Percentiles rank a stretch among this genome's conserved stretches.
These are phyloP conservation scores for Mirounga angustirostris DNA, from an alignment of 2,113 vertebrate species.

Conservation along the genomic window DNA sequence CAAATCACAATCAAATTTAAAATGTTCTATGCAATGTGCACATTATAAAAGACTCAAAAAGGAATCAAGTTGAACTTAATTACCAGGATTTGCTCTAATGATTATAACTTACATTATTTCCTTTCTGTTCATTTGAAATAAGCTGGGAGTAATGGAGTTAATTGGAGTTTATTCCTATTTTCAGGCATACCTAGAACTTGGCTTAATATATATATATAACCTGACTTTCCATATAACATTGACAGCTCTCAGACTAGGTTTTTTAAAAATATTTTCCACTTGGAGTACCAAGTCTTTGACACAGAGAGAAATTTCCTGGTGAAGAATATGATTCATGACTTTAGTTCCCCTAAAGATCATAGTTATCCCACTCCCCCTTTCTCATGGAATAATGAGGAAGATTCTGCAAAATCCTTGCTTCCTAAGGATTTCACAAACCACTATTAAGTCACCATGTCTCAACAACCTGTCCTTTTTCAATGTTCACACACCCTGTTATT, in stretches of 20 bases:
- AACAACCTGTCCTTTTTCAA: background rate
- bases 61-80: background rate
- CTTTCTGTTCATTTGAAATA: background rate
- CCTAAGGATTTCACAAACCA: background rate
- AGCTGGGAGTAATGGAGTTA: background rate
- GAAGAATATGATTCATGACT: background rate
- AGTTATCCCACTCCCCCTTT: background rate
- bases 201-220: background rate
- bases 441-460: background rate
- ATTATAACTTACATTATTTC: background rate
- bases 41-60: background rate
- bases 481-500: background rate
- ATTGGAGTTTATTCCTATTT: background rate
- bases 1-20: background rate
- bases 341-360: background rate
- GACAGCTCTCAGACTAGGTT: background rate
- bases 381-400: background rate
- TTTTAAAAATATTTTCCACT: background rate
- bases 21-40: background rate
- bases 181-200: background rate
- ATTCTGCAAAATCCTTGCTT: background rate
- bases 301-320: background rate
- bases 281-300: background rate
- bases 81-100: background rate
- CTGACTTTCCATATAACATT: background rate